phyloP scores from a whole-genome alignment of 2,888 invertebrate species.

The Epinotia ramella region DNA sequence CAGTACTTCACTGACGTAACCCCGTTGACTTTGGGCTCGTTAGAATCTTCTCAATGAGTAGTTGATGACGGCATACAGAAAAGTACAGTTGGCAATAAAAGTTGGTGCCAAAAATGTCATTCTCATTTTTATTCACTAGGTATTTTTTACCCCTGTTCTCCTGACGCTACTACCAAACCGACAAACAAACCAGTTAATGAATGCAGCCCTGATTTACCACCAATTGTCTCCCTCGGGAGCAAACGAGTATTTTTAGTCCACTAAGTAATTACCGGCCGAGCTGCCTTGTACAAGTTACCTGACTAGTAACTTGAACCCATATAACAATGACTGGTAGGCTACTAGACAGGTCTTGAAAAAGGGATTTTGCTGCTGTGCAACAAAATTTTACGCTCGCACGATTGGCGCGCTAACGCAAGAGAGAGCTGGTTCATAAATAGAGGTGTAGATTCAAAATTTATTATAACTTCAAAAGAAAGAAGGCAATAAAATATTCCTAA shows the following conservation, averaged over 20 bases:
- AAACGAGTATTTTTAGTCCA: slow-evolving; percentile 21
- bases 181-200: slow-evolving; percentile 31
- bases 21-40: no score
- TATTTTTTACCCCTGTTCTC: not conserved
- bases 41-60: no score
- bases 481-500: no score
- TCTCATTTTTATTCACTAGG: no score
- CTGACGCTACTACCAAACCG: slow-evolving; percentile 9
- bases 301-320: slow-evolving; percentile 8
- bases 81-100: no score
- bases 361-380: not conserved
- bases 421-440: no score
- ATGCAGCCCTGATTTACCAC: slow-evolving; percentile 33
- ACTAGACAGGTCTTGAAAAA: not conserved
- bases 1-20: no score
- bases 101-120: no score
- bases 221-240: slow-evolving; percentile 28
- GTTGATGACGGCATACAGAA: no score
- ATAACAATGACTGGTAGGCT: not conserved
- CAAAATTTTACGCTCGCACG: not conserved
- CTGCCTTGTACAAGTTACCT: slow-evolving; percentile 4
- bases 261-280: slow-evolving; percentile 25
- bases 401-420: no score
- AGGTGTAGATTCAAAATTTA: no score
- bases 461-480: no score